Conservation (phyloP, 35 echinoderm and acorn worm genomes). For the Ophioderma brevispina region DNA sequence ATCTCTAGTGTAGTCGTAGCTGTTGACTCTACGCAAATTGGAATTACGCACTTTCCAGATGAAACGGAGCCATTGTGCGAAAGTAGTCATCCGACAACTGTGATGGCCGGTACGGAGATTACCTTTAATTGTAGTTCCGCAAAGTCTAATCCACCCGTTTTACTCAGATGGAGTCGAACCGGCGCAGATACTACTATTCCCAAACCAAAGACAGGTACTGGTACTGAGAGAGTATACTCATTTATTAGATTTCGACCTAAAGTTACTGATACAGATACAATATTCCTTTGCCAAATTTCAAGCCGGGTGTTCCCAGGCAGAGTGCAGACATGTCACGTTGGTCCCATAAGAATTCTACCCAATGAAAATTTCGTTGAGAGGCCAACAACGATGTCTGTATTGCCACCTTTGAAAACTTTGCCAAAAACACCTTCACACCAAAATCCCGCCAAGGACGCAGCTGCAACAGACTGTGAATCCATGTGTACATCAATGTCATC, state of each 20-base stretch:
- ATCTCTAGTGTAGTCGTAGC: neutral
- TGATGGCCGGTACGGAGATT: neutral
- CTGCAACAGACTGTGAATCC: neutral
- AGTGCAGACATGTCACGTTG: neutral
- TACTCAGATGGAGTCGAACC: neutral
- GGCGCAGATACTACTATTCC: neutral
- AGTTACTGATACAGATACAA: neutral
- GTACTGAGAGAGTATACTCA: neutral
- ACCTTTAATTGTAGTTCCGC: neutral
- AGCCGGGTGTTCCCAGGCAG: neutral
- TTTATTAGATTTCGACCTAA: neutral
- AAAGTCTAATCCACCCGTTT: neutral
- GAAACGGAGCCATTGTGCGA: neutral
- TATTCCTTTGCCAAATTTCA: neutral
- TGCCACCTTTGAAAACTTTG: neutral
- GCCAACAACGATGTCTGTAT: neutral
- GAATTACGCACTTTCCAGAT: neutral
- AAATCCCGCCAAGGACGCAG: no score
- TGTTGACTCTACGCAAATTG: neutral
- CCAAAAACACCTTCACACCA: neutral
- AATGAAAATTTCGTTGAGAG: neutral
- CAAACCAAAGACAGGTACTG: neutral
- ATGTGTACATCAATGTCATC: neutral
- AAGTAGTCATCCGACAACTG: neutral
- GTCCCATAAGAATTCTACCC: neutral